These are phyloP conservation scores for Eupithecia subumbrata DNA, from an alignment of 2,888 invertebrate species.

Conservation along the genomic window DNA sequence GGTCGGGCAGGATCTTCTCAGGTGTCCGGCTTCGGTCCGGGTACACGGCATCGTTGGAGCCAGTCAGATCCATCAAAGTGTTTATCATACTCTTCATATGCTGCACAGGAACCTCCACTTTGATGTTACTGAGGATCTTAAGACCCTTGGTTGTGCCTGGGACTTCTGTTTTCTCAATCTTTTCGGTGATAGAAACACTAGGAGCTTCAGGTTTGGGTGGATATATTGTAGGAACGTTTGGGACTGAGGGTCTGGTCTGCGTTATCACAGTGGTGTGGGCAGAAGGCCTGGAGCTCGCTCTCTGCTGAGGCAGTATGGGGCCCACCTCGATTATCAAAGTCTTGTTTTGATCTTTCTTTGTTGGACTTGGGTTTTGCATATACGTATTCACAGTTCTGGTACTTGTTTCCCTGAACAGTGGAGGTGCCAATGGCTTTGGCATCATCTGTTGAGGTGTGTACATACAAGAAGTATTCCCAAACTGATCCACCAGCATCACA, in stretches of 20 bases:
- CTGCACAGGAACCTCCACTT: constrained; percentile 81
- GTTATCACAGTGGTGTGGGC: constrained; percentile 22
- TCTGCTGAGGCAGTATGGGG: constrained; percentile 59
- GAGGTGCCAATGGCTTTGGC: constrained; percentile 60
- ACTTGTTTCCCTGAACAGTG: constrained; percentile 58
- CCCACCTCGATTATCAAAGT: constrained; percentile 76
- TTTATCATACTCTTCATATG: constrained; percentile 77
- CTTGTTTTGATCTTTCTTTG: constrained; percentile 62
- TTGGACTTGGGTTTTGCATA: constrained; percentile 56
- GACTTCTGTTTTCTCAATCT: constrained; percentile 53
- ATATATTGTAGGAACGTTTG: constrained; percentile 27
- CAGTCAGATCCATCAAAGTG: constrained; percentile 77
- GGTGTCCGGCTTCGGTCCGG: constrained; percentile 57
- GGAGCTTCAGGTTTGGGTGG: constrained; percentile 42
- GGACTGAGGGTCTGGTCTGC: constrained; percentile 23
- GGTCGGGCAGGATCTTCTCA: constrained; percentile 74
- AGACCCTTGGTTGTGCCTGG: constrained; percentile 70
- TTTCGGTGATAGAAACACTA: constrained; percentile 42
- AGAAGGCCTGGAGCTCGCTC: constrained; percentile 40
- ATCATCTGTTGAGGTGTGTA: constrained; percentile 70
- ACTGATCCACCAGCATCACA: constrained; percentile 79
- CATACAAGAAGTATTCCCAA: constrained; percentile 77
- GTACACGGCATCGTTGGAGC: constrained; percentile 67
- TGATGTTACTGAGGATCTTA: constrained; percentile 81
- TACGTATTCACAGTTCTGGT: constrained; percentile 50